Evolutionary conservation across 2,797 vertebrate species (phyloP).

Genomic region (Phalloptychus januarius): DNA sequence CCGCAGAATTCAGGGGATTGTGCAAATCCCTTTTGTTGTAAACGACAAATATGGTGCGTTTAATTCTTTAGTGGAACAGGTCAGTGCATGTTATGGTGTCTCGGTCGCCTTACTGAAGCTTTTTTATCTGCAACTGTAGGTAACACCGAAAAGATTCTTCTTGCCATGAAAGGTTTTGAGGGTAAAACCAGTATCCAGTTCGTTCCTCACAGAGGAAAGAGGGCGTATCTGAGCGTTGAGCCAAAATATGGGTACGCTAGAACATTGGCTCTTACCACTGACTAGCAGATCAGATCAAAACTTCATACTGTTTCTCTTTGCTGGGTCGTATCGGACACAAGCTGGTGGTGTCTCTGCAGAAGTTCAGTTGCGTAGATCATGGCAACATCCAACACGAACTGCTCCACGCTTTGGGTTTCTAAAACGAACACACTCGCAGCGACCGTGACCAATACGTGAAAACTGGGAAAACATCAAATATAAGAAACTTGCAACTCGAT

Average conservation of each 20-base stretch:
- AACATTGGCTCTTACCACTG: not conserved
- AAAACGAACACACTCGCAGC: conserved; percentile 81
- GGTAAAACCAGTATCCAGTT: conserved; percentile 66
- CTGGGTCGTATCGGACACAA: conserved; percentile 72
- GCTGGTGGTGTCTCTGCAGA: conserved; percentile 79
- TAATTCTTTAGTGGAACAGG: not conserved
- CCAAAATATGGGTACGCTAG: conserved; percentile 63
- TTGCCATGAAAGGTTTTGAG: conserved; percentile 34
- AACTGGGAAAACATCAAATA: conserved; percentile 70
- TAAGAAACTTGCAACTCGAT: conserved; percentile 19
- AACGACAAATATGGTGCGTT: conserved; percentile 51
- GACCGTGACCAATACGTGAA: conserved; percentile 79
- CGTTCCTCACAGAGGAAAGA: not conserved
- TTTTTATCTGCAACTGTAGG: conserved; percentile 33
- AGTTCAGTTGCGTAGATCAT: conserved; percentile 65
- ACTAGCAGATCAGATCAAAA: not conserved
- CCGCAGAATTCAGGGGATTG: conserved; percentile 40
- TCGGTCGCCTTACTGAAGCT: not conserved
- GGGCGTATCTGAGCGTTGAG: conserved; percentile 51
- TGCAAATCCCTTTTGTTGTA: conserved; percentile 47
- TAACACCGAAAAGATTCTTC: not conserved
- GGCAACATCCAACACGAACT: conserved; percentile 81
- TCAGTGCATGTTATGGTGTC: not conserved
- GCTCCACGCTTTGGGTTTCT: conserved; percentile 81
- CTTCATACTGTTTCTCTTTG: conserved; percentile 75